These are phyloP conservation scores for Nomada goodeniana DNA, from an alignment of 2,888 invertebrate species.

Conservation along the genomic window DNA sequence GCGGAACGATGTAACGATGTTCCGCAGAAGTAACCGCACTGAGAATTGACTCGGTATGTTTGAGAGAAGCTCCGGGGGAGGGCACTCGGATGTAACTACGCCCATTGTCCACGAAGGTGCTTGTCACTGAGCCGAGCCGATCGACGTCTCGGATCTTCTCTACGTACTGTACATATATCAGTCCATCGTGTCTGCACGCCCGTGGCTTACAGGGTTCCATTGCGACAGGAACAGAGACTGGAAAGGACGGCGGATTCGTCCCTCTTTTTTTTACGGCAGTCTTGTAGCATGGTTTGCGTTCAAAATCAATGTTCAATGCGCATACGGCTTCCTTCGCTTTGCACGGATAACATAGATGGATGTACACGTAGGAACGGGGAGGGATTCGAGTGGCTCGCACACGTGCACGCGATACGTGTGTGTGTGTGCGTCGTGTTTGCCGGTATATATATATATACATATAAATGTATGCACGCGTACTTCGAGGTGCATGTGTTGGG, in stretches of 20 bases:
- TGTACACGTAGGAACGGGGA: slow-evolving; percentile 50
- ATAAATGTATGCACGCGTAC: slow-evolving; percentile 20
- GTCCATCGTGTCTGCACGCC: slow-evolving; percentile 42
- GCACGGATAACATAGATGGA: slow-evolving; percentile 57
- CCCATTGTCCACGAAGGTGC: slow-evolving; percentile 57
- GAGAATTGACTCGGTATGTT: neutral
- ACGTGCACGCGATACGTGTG: neutral
- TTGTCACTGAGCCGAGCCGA: slow-evolving; percentile 61
- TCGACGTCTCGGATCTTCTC: slow-evolving; percentile 58
- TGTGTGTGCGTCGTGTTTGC: neutral
- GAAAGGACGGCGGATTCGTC: slow-evolving; percentile 52
- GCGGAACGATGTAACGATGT: slow-evolving; percentile 16
- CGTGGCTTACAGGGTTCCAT: slow-evolving; percentile 56
- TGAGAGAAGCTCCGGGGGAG: slow-evolving; percentile 10
- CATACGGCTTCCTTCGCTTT: slow-evolving; percentile 78
- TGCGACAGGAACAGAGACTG: slow-evolving; percentile 49
- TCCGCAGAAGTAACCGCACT: slow-evolving; percentile 3
- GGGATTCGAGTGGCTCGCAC: slow-evolving; percentile 29
- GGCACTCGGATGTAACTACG: slow-evolving; percentile 46
- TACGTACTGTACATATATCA: slow-evolving; percentile 27
- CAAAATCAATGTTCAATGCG: slow-evolving; percentile 80
- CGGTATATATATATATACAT: neutral
- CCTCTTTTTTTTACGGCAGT: slow-evolving; percentile 43
- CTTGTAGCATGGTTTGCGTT: slow-evolving; percentile 67
- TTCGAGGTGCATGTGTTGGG: slow-evolving; percentile 59